Evolutionary conservation across 2,797 vertebrate species (phyloP), one percentile per base, ranked within the genome.

Genomic region (Sebastes baramenuke): DNA sequence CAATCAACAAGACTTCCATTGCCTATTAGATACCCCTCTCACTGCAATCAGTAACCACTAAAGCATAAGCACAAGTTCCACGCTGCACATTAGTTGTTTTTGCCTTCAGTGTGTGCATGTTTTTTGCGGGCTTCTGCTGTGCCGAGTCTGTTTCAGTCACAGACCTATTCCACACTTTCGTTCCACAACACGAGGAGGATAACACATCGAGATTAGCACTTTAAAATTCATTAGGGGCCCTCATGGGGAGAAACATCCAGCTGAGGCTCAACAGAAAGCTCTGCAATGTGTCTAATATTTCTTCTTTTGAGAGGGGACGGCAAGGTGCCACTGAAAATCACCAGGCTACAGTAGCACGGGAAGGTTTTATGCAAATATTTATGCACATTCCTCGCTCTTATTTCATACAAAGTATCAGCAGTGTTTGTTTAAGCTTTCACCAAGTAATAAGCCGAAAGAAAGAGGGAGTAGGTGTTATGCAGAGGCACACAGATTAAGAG

Each of bases 341-440:
- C 69, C 77, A 83, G 74, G 68, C 73, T 54, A 70, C 75, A 36
- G 32, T 34, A 67, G 71, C 4, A 70, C 2, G 0, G 59, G 32
- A 77, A 72, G 72, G 24, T 67, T 87, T 84, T 55, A 84, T 71
- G 70, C 71, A 90, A 91, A 92, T 86, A 87, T 88, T 82, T 92
- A 83, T 79, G 42, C 77, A 60, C 56, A 72, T 72, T 82, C 67
- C 79, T 68, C 20, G 2, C 24, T 64, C 54, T 69, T 54, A 30
- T 61, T 68, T 29, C 54, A 27, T 84, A 58, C 72, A 75, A 58
- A 79, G 67, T 72, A 85, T 85, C 75, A 74, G 38, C 30, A 16
- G 67, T 38, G 76, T 80, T 66, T 74, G 77, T 79, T 85, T 67
- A 82, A 52, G 72, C 80, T 82, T 85, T 76, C 46, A 56, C 27